Percentiles rank a stretch among this genome's conserved stretches.
Conservation (phyloP, 2,797 vertebrate genomes). For the Limosa lapponica region DNA sequence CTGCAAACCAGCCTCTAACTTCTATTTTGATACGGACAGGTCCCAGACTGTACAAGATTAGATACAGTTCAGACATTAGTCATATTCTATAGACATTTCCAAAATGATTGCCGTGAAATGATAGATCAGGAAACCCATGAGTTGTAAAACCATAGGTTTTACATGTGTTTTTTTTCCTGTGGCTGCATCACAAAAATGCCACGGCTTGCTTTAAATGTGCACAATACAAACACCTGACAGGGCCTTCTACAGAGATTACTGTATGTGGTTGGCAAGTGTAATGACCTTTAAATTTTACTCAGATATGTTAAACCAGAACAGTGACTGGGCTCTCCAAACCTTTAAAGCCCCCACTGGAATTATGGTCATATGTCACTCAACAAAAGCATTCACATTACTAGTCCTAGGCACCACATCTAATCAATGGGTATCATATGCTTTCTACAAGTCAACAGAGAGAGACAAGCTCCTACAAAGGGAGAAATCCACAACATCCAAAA, state of each 20-base stretch:
- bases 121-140: background rate
- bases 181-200: background rate
- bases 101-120: background rate
- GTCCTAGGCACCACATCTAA: background rate
- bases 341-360: background rate
- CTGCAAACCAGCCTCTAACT: background rate
- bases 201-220: background rate
- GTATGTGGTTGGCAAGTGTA: background rate
- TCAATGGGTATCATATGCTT: background rate
- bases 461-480: background rate
- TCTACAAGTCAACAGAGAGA: background rate
- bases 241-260: background rate
- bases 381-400: background rate
- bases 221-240: accelerated
- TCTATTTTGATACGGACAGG: background rate
- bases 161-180: background rate
- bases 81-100: background rate
- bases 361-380: background rate
- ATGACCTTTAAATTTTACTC: background rate
- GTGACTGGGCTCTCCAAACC: background rate
- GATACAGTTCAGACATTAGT: background rate
- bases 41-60: background rate
- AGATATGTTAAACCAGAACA: background rate
- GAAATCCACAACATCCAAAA: background rate
- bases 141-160: background rate